Base-by-base conservation (phyloP, 2,888 invertebrate genomes). In the Gryllus longicercus region DNA sequence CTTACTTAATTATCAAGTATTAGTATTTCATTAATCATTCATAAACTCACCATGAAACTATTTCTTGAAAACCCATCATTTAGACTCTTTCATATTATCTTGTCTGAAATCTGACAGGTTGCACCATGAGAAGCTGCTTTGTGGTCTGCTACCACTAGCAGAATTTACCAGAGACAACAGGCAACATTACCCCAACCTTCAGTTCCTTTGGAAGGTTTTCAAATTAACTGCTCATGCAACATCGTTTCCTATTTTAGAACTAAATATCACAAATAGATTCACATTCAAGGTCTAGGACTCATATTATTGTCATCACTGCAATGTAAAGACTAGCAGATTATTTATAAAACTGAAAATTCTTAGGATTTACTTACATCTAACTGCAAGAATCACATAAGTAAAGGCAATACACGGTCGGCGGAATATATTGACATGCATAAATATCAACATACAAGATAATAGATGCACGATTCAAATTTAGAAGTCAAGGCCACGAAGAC, bases 41-140 rank as follows among this genome's bases (percentile, higher is more conserved):
- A 21, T 18, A 63, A 75, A 50, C 84, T 84, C 82, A 85, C 85
- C 85, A 84, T 78, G 85, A 84, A 78, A 85, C 84, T 81, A 84
- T 83, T 81, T 85, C 84, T 81, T 84, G 84, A 81, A 84, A 78
- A 77, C 80, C 81, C 81, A 81, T 81, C 74, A 77, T 81, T 79
- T 77, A 74, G 25, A n/a, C 25, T 38, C 18, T 23, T 38, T 50
- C n/a, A 74, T 49, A 74, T 18, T 79, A 18, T 75, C 14, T 51
- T 74, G 74, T 14, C 49, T n/a, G 76, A 11, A 51, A 25, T 12
- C 63, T 38, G 38, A 38, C 38, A 38, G 38, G 38, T 38, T 38
- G 38, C 38, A 38, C 38, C 38, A 38, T 38, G 38, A 38, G 38
- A 38, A 38, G 5, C 38, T 38, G 38, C 38, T 38, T 38, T 38